Base-by-base conservation (phyloP, 1,140 invertebrate species). In the Brachionus sp. region DNA sequence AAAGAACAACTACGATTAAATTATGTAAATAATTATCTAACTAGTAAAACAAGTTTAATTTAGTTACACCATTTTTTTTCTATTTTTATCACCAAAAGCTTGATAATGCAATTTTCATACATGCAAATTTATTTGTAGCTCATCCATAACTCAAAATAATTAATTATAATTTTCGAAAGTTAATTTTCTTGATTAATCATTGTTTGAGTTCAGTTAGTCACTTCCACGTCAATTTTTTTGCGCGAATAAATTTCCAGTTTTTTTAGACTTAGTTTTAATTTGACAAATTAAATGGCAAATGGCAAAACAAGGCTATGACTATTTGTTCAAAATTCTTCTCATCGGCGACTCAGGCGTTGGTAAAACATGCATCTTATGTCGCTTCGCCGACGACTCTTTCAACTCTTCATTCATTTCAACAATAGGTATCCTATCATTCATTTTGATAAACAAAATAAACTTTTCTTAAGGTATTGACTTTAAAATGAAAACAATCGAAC, bases 291-390 rank as follows among this genome's bases (percentile, higher is more conserved):
- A 35, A 80, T 80, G 77, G 77, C 77, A 80, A 80, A 83, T 83
- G 80, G 80, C 82, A 29, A 83, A 75, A 64, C 46, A 83, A 75
- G 37, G 35, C 13, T 83, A 83, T 46, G 83, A 84, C 77, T 25
- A 57, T 44, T 78, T 77, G 87, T 95, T 95, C 89, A 95, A 96
- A 91, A 91, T 96, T 84, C 90, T 96, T 84, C 90, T 96, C 53
- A 95, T 96, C 88, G 94, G 94, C 83, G 94, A 95, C 89, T 95
- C 94, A 39, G 95, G 95, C 85, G 95, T 96, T 78, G 95, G 95
- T 84, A 97, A 97, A 90, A 96, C 95, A 25, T 96, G 95, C 90
- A 94, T 97, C 87, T 90, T 97, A 85, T 96, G 96, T 90, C 92
- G 95, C 87, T 97, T 97, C 91, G 95, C 94, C 84, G 95, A 97